phyloP scores from a whole-genome alignment of 2,888 invertebrate genomes.

The Pachycephus smyrnensis region DNA sequence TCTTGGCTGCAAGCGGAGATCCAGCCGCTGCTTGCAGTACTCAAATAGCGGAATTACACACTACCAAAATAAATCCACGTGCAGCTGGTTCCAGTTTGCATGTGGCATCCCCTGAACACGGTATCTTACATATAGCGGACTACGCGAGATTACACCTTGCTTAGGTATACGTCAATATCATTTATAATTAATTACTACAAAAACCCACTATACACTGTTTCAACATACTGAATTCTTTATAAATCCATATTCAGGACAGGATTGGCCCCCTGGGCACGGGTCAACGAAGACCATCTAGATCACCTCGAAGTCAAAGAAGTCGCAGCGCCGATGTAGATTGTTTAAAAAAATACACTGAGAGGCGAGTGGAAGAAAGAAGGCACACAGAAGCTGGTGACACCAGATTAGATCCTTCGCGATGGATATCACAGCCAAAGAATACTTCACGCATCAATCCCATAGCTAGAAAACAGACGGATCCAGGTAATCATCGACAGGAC shows the following conservation, averaged over 20 bases:
- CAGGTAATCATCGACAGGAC: neutral
- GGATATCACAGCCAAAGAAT: conserved; percentile 40
- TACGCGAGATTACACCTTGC: conserved; percentile 59
- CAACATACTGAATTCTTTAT: neutral
- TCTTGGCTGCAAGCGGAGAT: conserved; percentile 71
- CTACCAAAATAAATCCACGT: conserved; percentile 71
- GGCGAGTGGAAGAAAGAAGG: conserved; percentile 54
- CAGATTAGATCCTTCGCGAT: conserved; percentile 36
- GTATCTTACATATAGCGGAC: conserved; percentile 60
- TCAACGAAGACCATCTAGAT: conserved; percentile 54
- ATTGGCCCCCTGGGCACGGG: conserved; percentile 44
- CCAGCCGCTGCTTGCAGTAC: conserved; percentile 75
- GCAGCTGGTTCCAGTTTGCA: conserved; percentile 69
- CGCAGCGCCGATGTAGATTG: conserved; percentile 59
- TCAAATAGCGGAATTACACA: conserved; percentile 74
- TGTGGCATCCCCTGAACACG: conserved; percentile 66
- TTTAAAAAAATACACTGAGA: conserved; percentile 53
- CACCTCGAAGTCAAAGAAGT: conserved; percentile 56
- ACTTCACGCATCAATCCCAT: conserved; percentile 5
- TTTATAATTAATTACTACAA: neutral
- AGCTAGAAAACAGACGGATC: conserved; percentile 1
- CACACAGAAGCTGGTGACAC: conserved; percentile 47
- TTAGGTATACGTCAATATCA: conserved; percentile 46
- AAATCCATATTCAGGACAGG: conserved; percentile 34
- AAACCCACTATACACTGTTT: neutral